Base-by-base conservation (phyloP, 2,797 vertebrate species). In the Anguilla anguilla region DNA sequence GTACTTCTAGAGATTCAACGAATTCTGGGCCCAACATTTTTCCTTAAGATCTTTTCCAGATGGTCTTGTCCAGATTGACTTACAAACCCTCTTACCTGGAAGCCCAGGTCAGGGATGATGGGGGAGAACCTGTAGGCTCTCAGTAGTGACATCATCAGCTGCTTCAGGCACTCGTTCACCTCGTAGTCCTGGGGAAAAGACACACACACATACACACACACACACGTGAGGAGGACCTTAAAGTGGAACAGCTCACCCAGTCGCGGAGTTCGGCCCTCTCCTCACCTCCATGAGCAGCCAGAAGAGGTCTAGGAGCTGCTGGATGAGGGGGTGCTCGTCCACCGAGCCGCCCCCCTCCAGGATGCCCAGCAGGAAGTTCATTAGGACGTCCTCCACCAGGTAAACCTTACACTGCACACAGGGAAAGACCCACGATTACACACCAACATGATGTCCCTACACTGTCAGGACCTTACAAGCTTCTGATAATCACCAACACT, bases 251-350 rank as follows among this genome's bases (percentile, higher is more conserved):
- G 35, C 35, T 19, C 13, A 77, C 67, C 67, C 31, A 17, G 22
- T 6, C 13, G 15, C 35, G 19, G 35, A 1, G 74, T 39, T 5
- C 31, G 0, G 35, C 5, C 35, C 11, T 46, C 17, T 43, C 35
- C 92, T 96, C 87, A 99, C 98, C 98, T 99, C 98, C 98, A 99
- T 99, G 88, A 99, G 97, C 86, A 99, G 97, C 98, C 98, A 99
- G 96, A 99, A 97, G 81, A 99, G 96, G 89, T 99, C 97, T 55
- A 99, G 93, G 2, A 99, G 95, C 88, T 98, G 98, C 89, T 97
- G 97, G 87, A 99, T 97, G 64, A 97, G 94, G 0, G 97, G 96
- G 87, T 98, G 97, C 3, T 98, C 96, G 0, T 97, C 97, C 1
- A 97, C 95, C 0, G 97, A 96, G 0, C 97, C 96, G 25, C 97